These are phyloP conservation scores for Drosophila punjabiensis DNA, from an alignment of 1,140 invertebrate genomes.

Conservation along the genomic window DNA sequence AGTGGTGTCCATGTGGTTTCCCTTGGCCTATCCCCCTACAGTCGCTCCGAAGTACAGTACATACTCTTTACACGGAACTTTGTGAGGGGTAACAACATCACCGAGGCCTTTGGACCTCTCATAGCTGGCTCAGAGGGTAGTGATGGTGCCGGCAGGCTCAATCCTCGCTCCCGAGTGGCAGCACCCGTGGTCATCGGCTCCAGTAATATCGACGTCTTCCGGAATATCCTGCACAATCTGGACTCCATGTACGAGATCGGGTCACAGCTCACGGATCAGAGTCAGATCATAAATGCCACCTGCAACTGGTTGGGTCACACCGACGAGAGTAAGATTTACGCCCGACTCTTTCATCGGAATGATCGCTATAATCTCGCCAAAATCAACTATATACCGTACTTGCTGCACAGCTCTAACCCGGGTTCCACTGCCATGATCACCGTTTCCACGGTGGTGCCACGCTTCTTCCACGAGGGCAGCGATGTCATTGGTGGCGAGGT, in stretches of 20 bases:
- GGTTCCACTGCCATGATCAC: constrained; percentile 88
- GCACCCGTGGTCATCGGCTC: constrained; percentile 96
- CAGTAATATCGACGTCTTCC: constrained; percentile 94
- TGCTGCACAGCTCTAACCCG: constrained; percentile 94
- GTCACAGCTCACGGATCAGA: constrained; percentile 97
- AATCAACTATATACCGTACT: constrained; percentile 93
- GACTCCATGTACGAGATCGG: constrained; percentile 96
- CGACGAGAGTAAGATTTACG: constrained; percentile 92
- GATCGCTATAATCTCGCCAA: constrained; percentile 96
- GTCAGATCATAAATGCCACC: constrained; percentile 96
- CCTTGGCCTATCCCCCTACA: constrained; percentile 94
- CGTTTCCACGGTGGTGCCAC: constrained; percentile 91
- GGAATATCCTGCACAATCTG: constrained; percentile 97
- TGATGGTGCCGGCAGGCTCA: constrained; percentile 86
- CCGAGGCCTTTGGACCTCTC: constrained; percentile 92
- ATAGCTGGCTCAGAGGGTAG: constrained; percentile 87
- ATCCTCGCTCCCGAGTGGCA: constrained; percentile 94
- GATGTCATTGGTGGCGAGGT: constrained; percentile 94
- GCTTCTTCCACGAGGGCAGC: constrained; percentile 89
- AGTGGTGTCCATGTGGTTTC: constrained; percentile 94
- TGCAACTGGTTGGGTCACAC: constrained; percentile 96
- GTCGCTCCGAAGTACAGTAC: constrained; percentile 89
- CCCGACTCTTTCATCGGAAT: constrained; percentile 94
- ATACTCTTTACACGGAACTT: constrained; percentile 96
- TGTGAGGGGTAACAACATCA: constrained; percentile 93